Percentiles rank a stretch among this genome's conserved stretches.
Conservation (phyloP, 2,888 invertebrate genomes). For the Tubulanus polymorphus region DNA sequence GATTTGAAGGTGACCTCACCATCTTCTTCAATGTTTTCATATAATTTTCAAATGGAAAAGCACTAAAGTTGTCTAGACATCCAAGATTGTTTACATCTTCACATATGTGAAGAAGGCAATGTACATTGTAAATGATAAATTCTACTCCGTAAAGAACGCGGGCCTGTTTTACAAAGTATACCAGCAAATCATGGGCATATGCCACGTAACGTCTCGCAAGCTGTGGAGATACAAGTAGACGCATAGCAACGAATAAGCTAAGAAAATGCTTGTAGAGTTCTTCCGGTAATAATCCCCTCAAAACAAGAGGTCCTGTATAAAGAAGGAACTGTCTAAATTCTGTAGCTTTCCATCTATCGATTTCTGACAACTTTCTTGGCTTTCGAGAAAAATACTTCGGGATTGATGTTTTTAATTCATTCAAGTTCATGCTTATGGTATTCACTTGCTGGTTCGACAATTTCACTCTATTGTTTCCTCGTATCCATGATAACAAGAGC, state of each 20-base stretch:
- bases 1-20: too few relatives aligned
- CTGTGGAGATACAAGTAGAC: slow-evolving; percentile 3
- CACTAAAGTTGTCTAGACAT: slow-evolving; percentile 11
- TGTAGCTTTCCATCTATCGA: slow-evolving; percentile 38
- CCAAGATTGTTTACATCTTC: slow-evolving; percentile 10
- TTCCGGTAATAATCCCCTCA: slow-evolving; percentile 2
- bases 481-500: slow-evolving; percentile 26
- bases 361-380: slow-evolving; percentile 27
- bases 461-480: slow-evolving; percentile 20
- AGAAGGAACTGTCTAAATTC: slow-evolving; percentile 32
- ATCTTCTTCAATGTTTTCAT: slow-evolving; percentile 9
- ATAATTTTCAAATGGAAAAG: slow-evolving; percentile 16
- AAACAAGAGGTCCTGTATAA: slow-evolving; percentile 27
- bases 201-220: background rate
- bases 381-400: slow-evolving; percentile 32
- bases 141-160: slow-evolving; percentile 10
- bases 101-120: slow-evolving; percentile 9
- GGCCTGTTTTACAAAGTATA: slow-evolving; percentile 10
- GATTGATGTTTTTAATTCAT: slow-evolving; percentile 8
- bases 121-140: slow-evolving; percentile 14
- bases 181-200: slow-evolving; percentile 10
- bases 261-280: slow-evolving; percentile 6
- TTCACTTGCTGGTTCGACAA: slow-evolving; percentile 8
- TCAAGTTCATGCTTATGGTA: slow-evolving; percentile 10
- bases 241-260: slow-evolving; percentile 8